Percentiles rank a stretch among this genome's conserved stretches.
These are phyloP conservation scores for Orthosia gothica DNA, from an alignment of 2,888 invertebrate genomes.

Conservation along the genomic window DNA sequence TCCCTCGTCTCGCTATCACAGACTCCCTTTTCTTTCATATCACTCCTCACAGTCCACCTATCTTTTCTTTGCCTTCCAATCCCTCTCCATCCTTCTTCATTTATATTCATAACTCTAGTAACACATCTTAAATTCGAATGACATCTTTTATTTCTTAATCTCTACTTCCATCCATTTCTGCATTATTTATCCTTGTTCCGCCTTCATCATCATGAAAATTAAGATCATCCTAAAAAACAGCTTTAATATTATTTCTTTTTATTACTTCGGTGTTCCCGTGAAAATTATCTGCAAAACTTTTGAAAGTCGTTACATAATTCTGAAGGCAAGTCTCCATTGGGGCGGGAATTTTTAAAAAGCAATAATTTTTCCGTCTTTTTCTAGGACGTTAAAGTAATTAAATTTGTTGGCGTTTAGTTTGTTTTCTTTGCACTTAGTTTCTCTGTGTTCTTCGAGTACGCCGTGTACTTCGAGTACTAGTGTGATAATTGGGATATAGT, in stretches of 20 bases:
- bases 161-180: constrained; percentile 1
- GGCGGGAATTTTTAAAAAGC: constrained; percentile 57
- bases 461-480: background rate
- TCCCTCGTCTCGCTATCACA: too few species aligned
- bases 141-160: constrained; percentile 7
- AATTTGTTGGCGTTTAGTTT: constrained; percentile 53
- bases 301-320: constrained; percentile 66
- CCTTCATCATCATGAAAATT: constrained; percentile 56
- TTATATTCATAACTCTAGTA: too few species aligned
- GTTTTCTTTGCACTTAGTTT: constrained; percentile 39
- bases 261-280: constrained; percentile 54
- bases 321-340: constrained; percentile 50
- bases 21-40: too few species aligned
- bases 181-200: constrained; percentile 37
- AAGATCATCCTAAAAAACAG: constrained; percentile 48
- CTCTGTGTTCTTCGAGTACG: constrained; percentile 1
- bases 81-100: too few species aligned
- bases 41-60: too few species aligned
- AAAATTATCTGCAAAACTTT: constrained; percentile 64
- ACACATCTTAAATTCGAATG: constrained; percentile 20
- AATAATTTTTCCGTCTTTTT: constrained; percentile 57
- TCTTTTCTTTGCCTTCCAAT: too few species aligned
- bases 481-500: constrained; percentile 45
- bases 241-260: constrained; percentile 61
- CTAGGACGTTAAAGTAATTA: constrained; percentile 61